Base-by-base conservation (phyloP, 2,888 invertebrate genomes). In the Drosophila flavopinicola region DNA sequence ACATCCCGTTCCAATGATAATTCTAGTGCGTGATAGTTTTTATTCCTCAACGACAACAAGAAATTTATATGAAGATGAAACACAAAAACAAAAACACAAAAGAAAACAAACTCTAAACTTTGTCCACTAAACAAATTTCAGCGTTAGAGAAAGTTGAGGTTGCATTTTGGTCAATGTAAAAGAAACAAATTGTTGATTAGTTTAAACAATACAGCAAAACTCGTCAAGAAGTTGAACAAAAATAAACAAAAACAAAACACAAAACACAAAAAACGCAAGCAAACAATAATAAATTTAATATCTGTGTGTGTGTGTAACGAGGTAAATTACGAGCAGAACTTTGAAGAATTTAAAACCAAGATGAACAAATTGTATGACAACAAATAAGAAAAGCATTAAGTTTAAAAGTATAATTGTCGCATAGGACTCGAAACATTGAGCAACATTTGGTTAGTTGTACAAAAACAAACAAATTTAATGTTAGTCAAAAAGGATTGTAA, bases 1-100 rank as follows among this genome's bases (percentile, higher is more conserved):
- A 91, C 91, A 88, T 91, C 91, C 90, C 91, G 90, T 88, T 91
- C 91, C 90, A 91, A 90, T 90, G 91, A 90, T 89, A 91, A 91
- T 87, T 91, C 91, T 87, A 91, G 91, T 90, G 91, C 91, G 91
- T 91, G 91, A 91, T 91, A 91, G 91, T 91, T 90, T 90, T 90
- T 90, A 90, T 88, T 90, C 88, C 90, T 90, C 83, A 80, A 84
- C 84, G 70, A 72, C 72, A 85, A 66, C 76, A 76, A 61, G 45
- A 78, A 71, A 73, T 63, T 67, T 70, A 74, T 73, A 76, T 77
- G 53, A 67, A 51, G 56, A 70, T 52, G 33, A 61, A 64, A 37
- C 73, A 63, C 60, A 75, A 69, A 29, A 67, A 48, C 65, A 49
- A 44, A 64, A 63, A 69, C 65, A 61, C 32, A 66, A 23, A 60